These are phyloP conservation scores for Drosophila asahinai DNA, from an alignment of 1,140 invertebrate genomes.

Conservation along the genomic window DNA sequence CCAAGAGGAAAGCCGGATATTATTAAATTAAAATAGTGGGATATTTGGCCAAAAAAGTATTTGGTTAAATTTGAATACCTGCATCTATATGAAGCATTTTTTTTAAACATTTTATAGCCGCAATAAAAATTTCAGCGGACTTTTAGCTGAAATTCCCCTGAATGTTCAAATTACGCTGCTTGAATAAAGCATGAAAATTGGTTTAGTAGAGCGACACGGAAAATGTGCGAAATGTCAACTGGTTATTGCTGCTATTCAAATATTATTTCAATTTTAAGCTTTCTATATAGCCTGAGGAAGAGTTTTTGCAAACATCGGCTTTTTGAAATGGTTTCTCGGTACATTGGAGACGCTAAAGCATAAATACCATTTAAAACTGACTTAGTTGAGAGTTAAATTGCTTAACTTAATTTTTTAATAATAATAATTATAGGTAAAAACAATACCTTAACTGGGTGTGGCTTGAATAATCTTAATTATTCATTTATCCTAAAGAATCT, in stretches of 20 bases:
- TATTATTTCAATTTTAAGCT: constrained; percentile 9
- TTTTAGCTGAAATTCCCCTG: constrained; percentile 10
- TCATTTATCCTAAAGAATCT: not conserved
- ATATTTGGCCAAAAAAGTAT: constrained; percentile 3
- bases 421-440: too few relatives aligned
- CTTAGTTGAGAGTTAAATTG: too few relatives aligned
- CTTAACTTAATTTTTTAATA: too few relatives aligned
- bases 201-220: constrained; percentile 9
- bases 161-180: constrained; percentile 8
- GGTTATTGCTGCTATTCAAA: constrained; percentile 1
- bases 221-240: constrained; percentile 12
- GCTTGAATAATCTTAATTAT: not conserved
- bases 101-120: constrained; percentile 14
- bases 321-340: too few relatives aligned
- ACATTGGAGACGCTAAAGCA: too few relatives aligned
- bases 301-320: too few relatives aligned
- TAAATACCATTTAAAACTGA: too few relatives aligned
- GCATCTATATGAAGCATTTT: not conserved
- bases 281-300: not conserved
- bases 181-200: constrained; percentile 25
- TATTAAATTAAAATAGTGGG: constrained; percentile 4
- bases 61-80: constrained; percentile 7
- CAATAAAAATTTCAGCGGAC: constrained; percentile 3
- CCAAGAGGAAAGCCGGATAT: not conserved
- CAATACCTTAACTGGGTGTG: too few relatives aligned